Evolutionary conservation across 2,113 vertebrate genomes (phyloP), one percentile per base, ranked within the genome.

Genomic region (Dermatemys mawii): DNA sequence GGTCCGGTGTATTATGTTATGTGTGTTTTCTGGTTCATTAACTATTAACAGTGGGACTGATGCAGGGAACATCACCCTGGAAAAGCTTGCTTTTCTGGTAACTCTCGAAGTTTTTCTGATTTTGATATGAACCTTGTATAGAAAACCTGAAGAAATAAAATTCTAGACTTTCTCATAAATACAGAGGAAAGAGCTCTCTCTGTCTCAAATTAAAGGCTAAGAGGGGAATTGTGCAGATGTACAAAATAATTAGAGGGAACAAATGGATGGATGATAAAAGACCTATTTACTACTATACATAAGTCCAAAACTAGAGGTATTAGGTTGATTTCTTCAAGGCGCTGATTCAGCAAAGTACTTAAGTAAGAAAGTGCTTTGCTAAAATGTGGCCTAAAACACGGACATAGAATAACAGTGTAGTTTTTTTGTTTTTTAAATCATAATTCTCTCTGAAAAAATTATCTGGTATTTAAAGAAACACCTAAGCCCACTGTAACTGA

Each of bases 41-140:
- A 27, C 41, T 76, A 5, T 44, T 50, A 79, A n/a, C 22, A 38
- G 5, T 11, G 29, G 57, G 51, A 76, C 41, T 38, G 38, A 21
- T 53, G 11, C 0, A 26, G 60, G 6, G 67, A 11, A n/a, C 22
- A 46, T 46, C 73, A 81, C 8, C 54, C 85, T 80, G 48, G n/a
- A 53, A 41, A 63, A 50, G 19, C 67, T 73, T 73, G 70, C 10
- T 75, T 44, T 75, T 75, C 41, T 75, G n/a, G 38, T 44, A 75
- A 75, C 38, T 44, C 16, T 75, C 41, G 70, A 75, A 1, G 26
- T 4, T 49, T 0, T 16, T 89, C 73, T 10, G 0, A 0, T 46
- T 1, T 4, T 78, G 63, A 0, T 26, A 44, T 46, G 32, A 19
- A 54, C 2, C 79, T 48, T 81, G 26, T 44, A 35, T 27, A 19